These are phyloP conservation scores for Tetanocera ferruginea DNA, from an alignment of 2,888 invertebrate genomes.

Conservation along the genomic window DNA sequence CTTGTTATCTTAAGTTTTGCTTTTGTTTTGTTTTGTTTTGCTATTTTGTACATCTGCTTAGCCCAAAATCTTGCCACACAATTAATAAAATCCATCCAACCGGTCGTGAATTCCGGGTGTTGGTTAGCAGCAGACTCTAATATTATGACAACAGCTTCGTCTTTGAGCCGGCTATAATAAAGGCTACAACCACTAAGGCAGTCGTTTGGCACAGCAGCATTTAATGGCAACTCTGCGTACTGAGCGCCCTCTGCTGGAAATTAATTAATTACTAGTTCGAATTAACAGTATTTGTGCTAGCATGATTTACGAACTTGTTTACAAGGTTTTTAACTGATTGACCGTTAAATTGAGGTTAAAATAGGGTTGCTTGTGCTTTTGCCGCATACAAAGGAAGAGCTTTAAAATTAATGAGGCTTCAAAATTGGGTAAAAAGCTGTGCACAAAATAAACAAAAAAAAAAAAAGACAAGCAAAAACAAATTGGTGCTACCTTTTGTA, in stretches of 20 bases:
- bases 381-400: background rate
- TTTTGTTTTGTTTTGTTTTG: too few relatives aligned
- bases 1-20: too few relatives aligned
- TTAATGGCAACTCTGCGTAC: too few relatives aligned
- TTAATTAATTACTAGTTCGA: conserved; percentile 5
- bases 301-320: conserved; percentile 2
- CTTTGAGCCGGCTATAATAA: too few relatives aligned
- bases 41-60: too few relatives aligned
- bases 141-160: too few relatives aligned
- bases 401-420: conserved; percentile 8
- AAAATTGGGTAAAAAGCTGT: background rate
- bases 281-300: background rate
- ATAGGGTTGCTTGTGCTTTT: background rate
- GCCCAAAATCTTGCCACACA: too few relatives aligned
- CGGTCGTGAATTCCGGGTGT: too few relatives aligned
- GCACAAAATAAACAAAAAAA: background rate
- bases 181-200: too few relatives aligned
- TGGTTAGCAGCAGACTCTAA: too few relatives aligned
- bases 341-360: conserved; percentile 20
- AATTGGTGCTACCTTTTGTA: background rate
- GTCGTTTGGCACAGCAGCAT: too few relatives aligned
- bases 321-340: conserved; percentile 9
- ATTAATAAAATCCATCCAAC: too few relatives aligned
- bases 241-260: background rate
- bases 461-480: background rate